phyloP scores from a whole-genome alignment of 1,140 invertebrate genomes.

The Drosophila mayri region DNA sequence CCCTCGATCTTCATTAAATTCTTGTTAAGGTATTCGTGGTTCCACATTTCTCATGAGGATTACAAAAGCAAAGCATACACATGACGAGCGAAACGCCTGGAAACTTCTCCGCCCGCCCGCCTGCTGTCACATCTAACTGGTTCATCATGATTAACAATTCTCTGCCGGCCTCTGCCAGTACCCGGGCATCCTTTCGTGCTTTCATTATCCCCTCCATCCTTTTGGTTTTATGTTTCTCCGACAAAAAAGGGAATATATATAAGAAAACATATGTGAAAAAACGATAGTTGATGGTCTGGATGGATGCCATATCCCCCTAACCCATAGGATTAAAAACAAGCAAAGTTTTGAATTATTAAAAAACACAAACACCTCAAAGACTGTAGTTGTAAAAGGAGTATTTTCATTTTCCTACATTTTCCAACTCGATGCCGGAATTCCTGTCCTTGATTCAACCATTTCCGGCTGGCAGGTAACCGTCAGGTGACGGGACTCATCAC shows the following conservation, averaged over 20 bases:
- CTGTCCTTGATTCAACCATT: constrained; percentile 8
- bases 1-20: background rate
- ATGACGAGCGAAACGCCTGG: background rate
- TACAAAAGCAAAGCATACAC: constrained; percentile 1
- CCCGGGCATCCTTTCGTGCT: constrained; percentile 4
- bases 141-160: constrained; percentile 80
- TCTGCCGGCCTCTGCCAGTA: constrained; percentile 2
- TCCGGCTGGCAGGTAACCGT: constrained; percentile 5
- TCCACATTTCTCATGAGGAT: background rate
- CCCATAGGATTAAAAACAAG: background rate
- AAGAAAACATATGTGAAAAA: constrained; percentile 33
- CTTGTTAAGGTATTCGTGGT: background rate
- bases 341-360: background rate
- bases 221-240: too few species aligned
- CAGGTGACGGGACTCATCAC: constrained; percentile 17
- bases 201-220: constrained; percentile 22
- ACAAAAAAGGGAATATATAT: constrained; percentile 35
- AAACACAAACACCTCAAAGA: background rate
- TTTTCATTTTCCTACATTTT: background rate
- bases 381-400: too few species aligned
- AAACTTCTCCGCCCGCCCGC: constrained; percentile 19
- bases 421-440: background rate
- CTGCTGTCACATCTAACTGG: constrained; percentile 67
- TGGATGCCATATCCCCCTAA: background rate
- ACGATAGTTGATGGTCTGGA: accelerated